These are phyloP conservation scores for Augochlora pura DNA, from an alignment of 1,140 invertebrate genomes.

Conservation along the genomic window DNA sequence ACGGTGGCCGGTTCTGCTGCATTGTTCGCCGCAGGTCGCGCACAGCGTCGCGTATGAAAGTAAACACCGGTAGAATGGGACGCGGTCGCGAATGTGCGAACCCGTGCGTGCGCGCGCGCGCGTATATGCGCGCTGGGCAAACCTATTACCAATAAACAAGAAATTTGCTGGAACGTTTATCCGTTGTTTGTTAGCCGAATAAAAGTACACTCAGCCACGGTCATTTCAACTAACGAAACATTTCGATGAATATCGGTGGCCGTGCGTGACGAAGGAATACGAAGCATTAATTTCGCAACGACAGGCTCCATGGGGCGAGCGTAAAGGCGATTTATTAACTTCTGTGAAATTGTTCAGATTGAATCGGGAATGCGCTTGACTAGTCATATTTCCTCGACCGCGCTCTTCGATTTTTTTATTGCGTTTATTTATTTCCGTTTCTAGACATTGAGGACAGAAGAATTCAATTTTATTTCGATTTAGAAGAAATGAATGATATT, in stretches of 20 bases:
- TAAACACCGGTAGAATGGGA: not conserved
- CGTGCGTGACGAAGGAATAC: not conserved
- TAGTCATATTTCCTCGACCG: no score
- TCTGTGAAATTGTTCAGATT: not conserved
- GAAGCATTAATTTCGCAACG: not conserved
- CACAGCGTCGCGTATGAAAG: not conserved
- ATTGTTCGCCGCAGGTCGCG: not conserved
- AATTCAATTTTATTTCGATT: no score
- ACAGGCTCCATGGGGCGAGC: no score
- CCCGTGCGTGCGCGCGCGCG: no score
- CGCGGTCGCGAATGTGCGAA: not conserved
- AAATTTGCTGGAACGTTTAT: not conserved
- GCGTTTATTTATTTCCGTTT: no score
- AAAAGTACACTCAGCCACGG: not conserved
- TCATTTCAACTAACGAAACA: not conserved
- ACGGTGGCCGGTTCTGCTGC: not conserved
- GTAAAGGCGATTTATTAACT: not conserved
- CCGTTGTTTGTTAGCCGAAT: not conserved
- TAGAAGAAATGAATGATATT: no score
- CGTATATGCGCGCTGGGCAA: no score
- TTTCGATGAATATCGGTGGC: not conserved
- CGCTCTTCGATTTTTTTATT: no score
- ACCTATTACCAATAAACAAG: constrained; percentile 8
- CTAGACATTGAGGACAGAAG: no score
- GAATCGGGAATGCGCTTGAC: not conserved